These are phyloP conservation scores for Arge pagana DNA, from an alignment of 2,888 invertebrate genomes.

Conservation along the genomic window DNA sequence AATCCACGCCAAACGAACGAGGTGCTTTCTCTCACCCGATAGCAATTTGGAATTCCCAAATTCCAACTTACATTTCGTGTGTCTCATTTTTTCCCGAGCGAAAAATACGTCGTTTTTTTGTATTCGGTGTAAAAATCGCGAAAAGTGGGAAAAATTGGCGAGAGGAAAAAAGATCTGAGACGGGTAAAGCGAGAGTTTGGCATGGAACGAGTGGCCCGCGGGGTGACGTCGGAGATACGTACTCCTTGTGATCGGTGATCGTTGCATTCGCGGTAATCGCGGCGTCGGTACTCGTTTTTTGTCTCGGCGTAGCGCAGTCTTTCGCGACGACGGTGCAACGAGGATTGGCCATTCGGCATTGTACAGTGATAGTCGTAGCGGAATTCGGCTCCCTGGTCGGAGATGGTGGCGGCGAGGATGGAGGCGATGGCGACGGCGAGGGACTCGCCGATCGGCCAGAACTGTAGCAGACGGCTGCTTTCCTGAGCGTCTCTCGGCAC, in stretches of 20 bases:
- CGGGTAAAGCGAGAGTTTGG: background rate
- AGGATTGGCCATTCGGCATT: constrained; percentile 52
- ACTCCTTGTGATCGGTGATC: constrained; percentile 1
- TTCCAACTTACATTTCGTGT: too few relatives aligned
- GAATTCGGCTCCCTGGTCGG: constrained; percentile 49
- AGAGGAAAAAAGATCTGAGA: background rate
- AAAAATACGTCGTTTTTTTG: too few relatives aligned
- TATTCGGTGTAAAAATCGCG: too few relatives aligned
- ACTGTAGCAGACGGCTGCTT: constrained; percentile 59
- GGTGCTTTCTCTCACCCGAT: too few relatives aligned
- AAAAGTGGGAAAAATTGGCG: background rate
- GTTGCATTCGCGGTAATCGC: too few relatives aligned
- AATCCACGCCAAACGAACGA: too few relatives aligned
- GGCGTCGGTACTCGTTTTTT: constrained; percentile 1
- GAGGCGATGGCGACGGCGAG: constrained; percentile 55
- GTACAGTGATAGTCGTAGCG: constrained; percentile 39
- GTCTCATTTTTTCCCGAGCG: too few relatives aligned
- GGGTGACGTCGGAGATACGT: background rate
- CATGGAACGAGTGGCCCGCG: constrained; percentile 1
- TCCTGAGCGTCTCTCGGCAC: constrained; percentile 62
- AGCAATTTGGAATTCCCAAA: too few relatives aligned
- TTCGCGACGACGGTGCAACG: constrained; percentile 24
- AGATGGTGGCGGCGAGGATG: constrained; percentile 55
- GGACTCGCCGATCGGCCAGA: constrained; percentile 54
- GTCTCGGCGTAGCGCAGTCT: background rate